phyloP scores from a whole-genome alignment of 2,113 vertebrate genomes.

The Leiothrix lutea region DNA sequence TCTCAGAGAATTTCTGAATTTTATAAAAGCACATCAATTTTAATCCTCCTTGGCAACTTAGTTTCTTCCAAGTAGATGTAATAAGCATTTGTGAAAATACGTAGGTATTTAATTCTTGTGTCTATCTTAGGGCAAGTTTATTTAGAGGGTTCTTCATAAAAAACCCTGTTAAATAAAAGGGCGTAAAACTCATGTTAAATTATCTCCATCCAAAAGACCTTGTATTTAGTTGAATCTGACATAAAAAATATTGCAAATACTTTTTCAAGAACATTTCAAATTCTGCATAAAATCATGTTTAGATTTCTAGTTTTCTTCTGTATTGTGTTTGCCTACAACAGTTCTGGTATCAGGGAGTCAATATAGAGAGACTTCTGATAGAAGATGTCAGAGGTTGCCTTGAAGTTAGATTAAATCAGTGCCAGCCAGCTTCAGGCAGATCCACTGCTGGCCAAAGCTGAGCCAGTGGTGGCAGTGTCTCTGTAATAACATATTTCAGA shows the following conservation, averaged over 20 bases:
- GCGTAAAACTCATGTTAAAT: background rate
- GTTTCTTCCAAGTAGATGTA: background rate
- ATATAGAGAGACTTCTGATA: background rate
- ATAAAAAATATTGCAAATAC: background rate
- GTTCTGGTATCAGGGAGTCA: background rate
- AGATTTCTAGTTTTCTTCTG: background rate
- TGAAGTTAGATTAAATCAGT: background rate
- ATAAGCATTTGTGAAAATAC: background rate
- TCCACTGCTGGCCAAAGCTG: background rate
- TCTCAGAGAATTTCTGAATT: background rate
- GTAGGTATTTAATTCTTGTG: background rate
- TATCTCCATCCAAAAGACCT: background rate
- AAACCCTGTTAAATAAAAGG: background rate
- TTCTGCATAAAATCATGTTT: background rate
- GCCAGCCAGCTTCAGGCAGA: fast-evolving
- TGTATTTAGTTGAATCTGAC: background rate
- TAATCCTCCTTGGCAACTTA: background rate
- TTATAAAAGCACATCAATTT: background rate
- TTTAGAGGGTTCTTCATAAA: background rate
- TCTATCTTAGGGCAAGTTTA: background rate
- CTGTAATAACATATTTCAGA: background rate
- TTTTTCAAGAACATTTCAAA: background rate
- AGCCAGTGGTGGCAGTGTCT: background rate
- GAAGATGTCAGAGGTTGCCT: background rate
- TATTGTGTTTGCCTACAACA: background rate